Evolutionary conservation across 2,113 vertebrate genomes (phyloP).

Genomic region (Equus przewalskii): DNA sequence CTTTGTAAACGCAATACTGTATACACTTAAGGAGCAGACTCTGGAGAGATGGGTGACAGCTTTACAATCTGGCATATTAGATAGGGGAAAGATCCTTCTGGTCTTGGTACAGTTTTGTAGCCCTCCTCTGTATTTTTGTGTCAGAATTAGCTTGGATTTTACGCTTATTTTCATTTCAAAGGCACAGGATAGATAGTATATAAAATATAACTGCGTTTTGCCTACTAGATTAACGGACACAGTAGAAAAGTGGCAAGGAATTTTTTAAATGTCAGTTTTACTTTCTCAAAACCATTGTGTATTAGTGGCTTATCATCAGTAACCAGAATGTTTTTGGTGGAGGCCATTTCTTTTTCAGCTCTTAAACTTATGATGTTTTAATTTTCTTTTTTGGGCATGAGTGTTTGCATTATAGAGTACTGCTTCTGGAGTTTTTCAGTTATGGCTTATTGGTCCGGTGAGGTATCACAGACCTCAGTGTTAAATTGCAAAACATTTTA

Average conservation of each 20-base stretch:
- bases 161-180: neutral
- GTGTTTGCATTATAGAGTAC: conserved; percentile 16
- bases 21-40: neutral
- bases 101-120: conserved; percentile 1
- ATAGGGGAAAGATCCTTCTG: neutral
- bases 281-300: conserved; percentile 1
- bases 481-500: conserved; percentile 48
- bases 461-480: conserved; percentile 26
- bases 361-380: neutral
- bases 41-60: neutral
- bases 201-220: conserved; percentile 19
- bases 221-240: neutral
- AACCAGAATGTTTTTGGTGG: neutral
- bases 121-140: neutral
- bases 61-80: neutral
- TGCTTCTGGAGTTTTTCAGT: neutral
- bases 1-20: neutral
- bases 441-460: neutral
- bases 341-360: neutral
- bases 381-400: neutral
- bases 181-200: neutral
- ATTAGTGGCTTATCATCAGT: conserved; percentile 14
- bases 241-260: neutral
- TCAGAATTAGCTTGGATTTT: conserved; percentile 13
- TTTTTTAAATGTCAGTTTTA: conserved; percentile 38